Percentiles rank a stretch among this genome's conserved stretches.
phyloP scores from a whole-genome alignment of 2,888 invertebrate species.

The Orthosia incerta region DNA sequence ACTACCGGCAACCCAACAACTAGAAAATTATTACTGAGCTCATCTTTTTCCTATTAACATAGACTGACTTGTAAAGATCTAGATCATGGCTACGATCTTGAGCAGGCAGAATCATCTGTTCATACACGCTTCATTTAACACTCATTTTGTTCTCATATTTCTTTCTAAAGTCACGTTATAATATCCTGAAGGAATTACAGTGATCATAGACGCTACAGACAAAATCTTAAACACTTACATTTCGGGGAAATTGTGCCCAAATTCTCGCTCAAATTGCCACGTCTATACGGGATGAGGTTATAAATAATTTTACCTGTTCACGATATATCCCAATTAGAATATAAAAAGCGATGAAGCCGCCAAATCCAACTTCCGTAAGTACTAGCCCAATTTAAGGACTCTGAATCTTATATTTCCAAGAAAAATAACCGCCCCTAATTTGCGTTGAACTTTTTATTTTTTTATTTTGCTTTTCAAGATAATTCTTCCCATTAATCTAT shows the following conservation, averaged over 20 bases:
- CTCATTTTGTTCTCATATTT: slow-evolving; percentile 49
- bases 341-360: not conserved
- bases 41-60: slow-evolving; percentile 55
- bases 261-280: slow-evolving; percentile 3
- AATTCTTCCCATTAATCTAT: slow-evolving; percentile 53
- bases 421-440: slow-evolving; percentile 37
- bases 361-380: not conserved
- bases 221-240: not conserved
- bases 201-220: not conserved
- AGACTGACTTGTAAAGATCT: slow-evolving; percentile 50
- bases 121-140: slow-evolving; percentile 54
- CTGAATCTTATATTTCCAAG: not conserved
- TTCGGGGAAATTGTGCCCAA: slow-evolving; percentile 3
- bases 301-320: not conserved
- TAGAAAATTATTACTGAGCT: slow-evolving; percentile 28
- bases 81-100: slow-evolving; percentile 57
- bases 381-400: slow-evolving; percentile 3
- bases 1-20: too few species aligned
- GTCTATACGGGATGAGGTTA: not conserved
- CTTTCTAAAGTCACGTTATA: slow-evolving; percentile 25
- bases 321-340: not conserved
- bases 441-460: not conserved
- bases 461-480: slow-evolving; percentile 20
- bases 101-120: slow-evolving; percentile 53
- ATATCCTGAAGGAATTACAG: not conserved